Evolutionary conservation across 2,888 invertebrate species (phyloP), one percentile per base, ranked within the genome.

Genomic region (Pycnomerus fuliginosus): DNA sequence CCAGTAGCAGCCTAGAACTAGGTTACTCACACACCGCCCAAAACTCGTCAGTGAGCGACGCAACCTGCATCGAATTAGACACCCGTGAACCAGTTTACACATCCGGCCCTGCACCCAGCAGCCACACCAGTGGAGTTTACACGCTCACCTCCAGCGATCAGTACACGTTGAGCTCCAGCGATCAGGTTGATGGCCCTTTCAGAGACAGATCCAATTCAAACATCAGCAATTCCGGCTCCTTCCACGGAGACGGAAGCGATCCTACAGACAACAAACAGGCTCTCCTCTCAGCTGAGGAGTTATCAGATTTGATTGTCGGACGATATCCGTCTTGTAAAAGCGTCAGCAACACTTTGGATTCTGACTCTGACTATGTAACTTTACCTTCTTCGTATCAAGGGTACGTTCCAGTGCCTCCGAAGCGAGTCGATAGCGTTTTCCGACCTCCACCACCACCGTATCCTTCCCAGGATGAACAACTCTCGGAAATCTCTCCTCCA

Each of bases 321-420:
- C 81, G 84, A 11, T 90, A 90, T 72, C 90, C 84, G 1, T 80
- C 80, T 1, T 74, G 82, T 13, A 87, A 88, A 62, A 87, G 89
- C 1, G 87, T 91, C 24, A 90, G 90, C 60, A 84, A 85, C 55
- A 90, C 89, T 0, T 77, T 92, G 61, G 90, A 92, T 67, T 91
- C 92, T 0, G 90, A 91, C 61, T 90, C 90, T 16, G 92, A 93
- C 69, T 93, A 93, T 66, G 92, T 92, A 1, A 87, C 90, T 46
- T 74, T 90, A 62, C 83, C 84, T 1, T 69, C 72, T 4, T 66
- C 67, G 3, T 73, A 72, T 51, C 69, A 71, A 52, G 68, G 69
- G 3, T 76, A 74, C 37, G 69, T 84, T 1, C 86, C 87, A 10
- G 81, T 84, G 2, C 83, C 85, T 28, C 86, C 85, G 1, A 80